Evolutionary conservation across 30 jellyfish, hydroid and myxozoan species (phyloP).

Genomic region (Calvadosia cruxmelitensis): DNA sequence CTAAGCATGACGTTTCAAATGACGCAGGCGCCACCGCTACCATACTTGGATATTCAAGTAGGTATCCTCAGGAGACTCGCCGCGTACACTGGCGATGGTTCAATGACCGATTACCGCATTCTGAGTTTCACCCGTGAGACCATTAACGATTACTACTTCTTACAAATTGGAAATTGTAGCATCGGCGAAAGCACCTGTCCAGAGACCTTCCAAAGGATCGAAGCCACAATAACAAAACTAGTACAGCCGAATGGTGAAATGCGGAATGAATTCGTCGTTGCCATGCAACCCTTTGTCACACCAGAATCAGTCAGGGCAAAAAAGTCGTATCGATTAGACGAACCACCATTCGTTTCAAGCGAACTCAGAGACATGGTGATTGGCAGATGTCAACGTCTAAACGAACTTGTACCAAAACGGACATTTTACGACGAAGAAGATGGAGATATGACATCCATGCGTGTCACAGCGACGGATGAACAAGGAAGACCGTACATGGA

Average conservation of each 20-base stretch:
- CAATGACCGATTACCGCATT: constrained; percentile 38
- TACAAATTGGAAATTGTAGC: constrained; percentile 48
- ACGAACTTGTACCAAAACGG: constrained; percentile 16
- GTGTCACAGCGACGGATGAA: constrained; percentile 2
- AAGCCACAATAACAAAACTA: not conserved
- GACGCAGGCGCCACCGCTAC: constrained; percentile 6
- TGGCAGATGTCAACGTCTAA: not conserved
- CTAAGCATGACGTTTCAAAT: constrained; percentile 37
- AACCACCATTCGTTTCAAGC: constrained; percentile 9
- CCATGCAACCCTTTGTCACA: constrained; percentile 13
- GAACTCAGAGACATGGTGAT: not conserved
- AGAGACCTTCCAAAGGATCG: constrained; percentile 1
- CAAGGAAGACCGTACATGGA: constrained; percentile 19
- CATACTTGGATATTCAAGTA: constrained; percentile 45
- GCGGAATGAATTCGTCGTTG: constrained; percentile 9
- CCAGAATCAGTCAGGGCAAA: constrained; percentile 14
- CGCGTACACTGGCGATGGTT: constrained; percentile 14
- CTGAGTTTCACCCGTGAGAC: constrained; percentile 18
- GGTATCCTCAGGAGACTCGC: constrained; percentile 29
- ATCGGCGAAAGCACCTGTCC: constrained; percentile 20
- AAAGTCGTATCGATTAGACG: not conserved
- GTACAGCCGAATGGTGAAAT: constrained; percentile 1
- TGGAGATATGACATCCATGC: constrained; percentile 6
- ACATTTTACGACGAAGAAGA: constrained; percentile 58
- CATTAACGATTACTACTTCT: constrained; percentile 24